phyloP scores from a whole-genome alignment of 1,140 invertebrate species.

The Battus philenor region DNA sequence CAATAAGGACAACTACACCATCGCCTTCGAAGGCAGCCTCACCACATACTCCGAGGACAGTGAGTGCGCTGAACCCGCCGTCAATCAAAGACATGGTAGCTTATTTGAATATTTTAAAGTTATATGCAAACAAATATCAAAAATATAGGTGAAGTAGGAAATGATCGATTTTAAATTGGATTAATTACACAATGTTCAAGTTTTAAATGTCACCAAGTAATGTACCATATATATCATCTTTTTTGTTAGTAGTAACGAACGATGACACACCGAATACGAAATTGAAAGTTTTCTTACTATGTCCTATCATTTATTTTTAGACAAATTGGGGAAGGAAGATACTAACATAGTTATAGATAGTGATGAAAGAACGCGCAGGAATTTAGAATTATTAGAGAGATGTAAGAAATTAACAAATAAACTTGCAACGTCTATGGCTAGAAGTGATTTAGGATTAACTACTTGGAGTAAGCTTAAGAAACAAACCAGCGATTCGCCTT shows the following conservation, averaged over 20 bases:
- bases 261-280: too few relatives aligned
- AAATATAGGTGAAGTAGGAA: too few relatives aligned
- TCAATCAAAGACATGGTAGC: conserved; percentile 72
- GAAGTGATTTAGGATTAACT: conserved; percentile 88
- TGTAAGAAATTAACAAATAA: conserved; percentile 73
- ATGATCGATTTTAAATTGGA: too few relatives aligned
- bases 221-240: too few relatives aligned
- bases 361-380: conserved; percentile 74
- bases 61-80: conserved; percentile 63
- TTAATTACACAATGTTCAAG: too few relatives aligned
- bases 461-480: conserved; percentile 90
- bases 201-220: too few relatives aligned
- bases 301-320: conserved; percentile 49
- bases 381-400: conserved; percentile 74
- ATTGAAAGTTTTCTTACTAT: conserved; percentile 27
- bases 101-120: too few relatives aligned
- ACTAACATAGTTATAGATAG: conserved; percentile 62
- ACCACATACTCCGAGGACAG: conserved; percentile 91
- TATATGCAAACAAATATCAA: too few relatives aligned
- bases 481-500: conserved; percentile 67
- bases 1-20: conserved; percentile 96
- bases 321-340: conserved; percentile 66
- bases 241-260: too few relatives aligned
- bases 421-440: conserved; percentile 86
- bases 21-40: conserved; percentile 93